Evolutionary conservation across 2,797 vertebrate species (phyloP).

Genomic region (Mycteria americana): DNA sequence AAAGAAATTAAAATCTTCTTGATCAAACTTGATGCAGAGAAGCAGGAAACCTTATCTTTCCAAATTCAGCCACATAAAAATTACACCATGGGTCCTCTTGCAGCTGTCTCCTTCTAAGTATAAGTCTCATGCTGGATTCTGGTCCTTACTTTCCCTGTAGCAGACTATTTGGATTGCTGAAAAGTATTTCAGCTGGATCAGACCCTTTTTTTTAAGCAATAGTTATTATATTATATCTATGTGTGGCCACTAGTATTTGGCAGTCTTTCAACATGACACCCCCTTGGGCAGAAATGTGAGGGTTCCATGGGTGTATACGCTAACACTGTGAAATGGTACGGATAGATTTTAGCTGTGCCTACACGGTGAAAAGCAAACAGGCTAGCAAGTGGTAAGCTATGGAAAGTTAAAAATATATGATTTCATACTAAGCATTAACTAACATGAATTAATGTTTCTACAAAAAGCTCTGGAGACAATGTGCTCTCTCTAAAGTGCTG

Average conservation of each 20-base stretch:
- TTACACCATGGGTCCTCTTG: background rate
- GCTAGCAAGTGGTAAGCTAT: background rate
- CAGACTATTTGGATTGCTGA: background rate
- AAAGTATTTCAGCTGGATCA: background rate
- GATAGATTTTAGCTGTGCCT: background rate
- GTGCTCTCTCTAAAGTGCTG: background rate
- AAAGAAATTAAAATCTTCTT: background rate
- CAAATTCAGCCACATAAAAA: background rate
- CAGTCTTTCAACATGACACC: background rate
- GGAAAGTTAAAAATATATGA: background rate
- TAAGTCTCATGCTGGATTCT: background rate
- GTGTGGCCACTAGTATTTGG: background rate
- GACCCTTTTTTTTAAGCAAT: background rate
- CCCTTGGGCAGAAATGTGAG: background rate
- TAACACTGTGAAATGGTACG: background rate
- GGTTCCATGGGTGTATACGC: background rate
- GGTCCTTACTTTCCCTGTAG: background rate
- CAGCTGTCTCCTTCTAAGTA: background rate
- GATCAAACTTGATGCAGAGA: background rate
- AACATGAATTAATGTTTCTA: background rate
- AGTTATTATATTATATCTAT: background rate
- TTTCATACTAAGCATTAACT: background rate
- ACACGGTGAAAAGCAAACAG: background rate
- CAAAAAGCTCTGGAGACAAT: background rate
- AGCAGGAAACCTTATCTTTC: background rate